These are phyloP conservation scores for Dolomedes plantarius DNA, from an alignment of 2,888 invertebrate genomes.

Conservation along the genomic window DNA sequence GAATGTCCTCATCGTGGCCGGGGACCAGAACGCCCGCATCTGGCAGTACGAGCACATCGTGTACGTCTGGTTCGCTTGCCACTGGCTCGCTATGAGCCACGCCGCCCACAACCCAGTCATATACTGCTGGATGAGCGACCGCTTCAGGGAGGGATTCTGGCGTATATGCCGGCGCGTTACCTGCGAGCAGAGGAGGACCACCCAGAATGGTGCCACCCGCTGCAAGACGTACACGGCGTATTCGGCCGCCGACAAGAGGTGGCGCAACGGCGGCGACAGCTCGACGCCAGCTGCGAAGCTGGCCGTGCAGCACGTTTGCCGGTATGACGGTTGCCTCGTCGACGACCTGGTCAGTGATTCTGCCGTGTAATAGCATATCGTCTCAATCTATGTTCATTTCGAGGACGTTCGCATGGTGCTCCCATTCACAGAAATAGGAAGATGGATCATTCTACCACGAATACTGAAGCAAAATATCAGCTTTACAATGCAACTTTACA, in stretches of 20 bases:
- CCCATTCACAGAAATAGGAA: no score
- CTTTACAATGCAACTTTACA: no score
- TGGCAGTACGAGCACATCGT: conserved; percentile 71
- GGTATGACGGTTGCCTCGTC: conserved; percentile 44
- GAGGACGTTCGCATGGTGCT: no score
- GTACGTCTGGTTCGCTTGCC: conserved; percentile 72
- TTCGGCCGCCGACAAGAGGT: conserved; percentile 39
- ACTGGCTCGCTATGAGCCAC: conserved; percentile 78
- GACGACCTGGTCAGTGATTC: conserved; percentile 61
- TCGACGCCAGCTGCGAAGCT: conserved; percentile 32
- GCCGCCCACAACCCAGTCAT: conserved; percentile 92
- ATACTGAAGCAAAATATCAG: no score
- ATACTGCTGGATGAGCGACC: conserved; percentile 90
- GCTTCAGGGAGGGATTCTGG: conserved; percentile 81
- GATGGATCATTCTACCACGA: no score
- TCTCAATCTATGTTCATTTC: no score
- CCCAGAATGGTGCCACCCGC: conserved; percentile 30
- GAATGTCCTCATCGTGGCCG: conserved; percentile 75
- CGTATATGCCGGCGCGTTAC: conserved; percentile 35
- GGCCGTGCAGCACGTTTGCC: conserved; percentile 41
- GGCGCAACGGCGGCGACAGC: conserved; percentile 17
- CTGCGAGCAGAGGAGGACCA: conserved; percentile 32
- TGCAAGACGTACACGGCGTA: conserved; percentile 61
- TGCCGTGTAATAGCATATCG: conserved; percentile 27
- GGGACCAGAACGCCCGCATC: conserved; percentile 67